Conservation (phyloP, 2,888 invertebrate genomes). For the Drosophila sordidula region DNA sequence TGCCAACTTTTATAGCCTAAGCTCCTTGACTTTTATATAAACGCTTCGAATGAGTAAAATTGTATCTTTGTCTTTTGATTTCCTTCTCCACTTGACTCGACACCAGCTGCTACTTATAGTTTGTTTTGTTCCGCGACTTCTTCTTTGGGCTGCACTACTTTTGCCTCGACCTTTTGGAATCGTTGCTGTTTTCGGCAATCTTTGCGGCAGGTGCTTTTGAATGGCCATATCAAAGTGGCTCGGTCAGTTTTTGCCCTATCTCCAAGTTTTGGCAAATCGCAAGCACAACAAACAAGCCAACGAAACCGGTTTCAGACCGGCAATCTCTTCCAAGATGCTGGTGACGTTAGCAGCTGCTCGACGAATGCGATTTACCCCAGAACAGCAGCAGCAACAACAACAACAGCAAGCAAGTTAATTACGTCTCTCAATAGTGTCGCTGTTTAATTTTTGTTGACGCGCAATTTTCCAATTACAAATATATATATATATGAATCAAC, state of each 20-base stretch:
- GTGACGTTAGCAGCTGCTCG: constrained; percentile 52
- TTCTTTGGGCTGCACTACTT: constrained; percentile 13
- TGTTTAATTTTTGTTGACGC: constrained; percentile 7
- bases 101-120: constrained; percentile 15
- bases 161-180: constrained; percentile 15
- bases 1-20: no score
- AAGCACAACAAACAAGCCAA: constrained; percentile 28
- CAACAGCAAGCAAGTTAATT: constrained; percentile 14
- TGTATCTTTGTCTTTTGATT: not conserved
- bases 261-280: constrained; percentile 39
- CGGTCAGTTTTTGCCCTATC: constrained; percentile 50
- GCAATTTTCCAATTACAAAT: constrained; percentile 30
- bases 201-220: constrained; percentile 52
- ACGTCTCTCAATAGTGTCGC: constrained; percentile 17
- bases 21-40: no score
- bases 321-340: constrained; percentile 33
- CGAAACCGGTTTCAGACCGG: constrained; percentile 48
- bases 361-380: constrained; percentile 18
- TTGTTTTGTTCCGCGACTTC: constrained; percentile 8
- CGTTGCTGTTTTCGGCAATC: constrained; percentile 31
- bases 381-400: not conserved
- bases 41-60: no score
- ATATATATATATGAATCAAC: constrained; percentile 13
- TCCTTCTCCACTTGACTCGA: not conserved
- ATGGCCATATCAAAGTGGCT: constrained; percentile 35